Percentiles rank a stretch among this genome's conserved stretches.
These are phyloP conservation scores for Numenius phaeopus DNA, from an alignment of 2,797 vertebrate genomes.

Conservation along the genomic window DNA sequence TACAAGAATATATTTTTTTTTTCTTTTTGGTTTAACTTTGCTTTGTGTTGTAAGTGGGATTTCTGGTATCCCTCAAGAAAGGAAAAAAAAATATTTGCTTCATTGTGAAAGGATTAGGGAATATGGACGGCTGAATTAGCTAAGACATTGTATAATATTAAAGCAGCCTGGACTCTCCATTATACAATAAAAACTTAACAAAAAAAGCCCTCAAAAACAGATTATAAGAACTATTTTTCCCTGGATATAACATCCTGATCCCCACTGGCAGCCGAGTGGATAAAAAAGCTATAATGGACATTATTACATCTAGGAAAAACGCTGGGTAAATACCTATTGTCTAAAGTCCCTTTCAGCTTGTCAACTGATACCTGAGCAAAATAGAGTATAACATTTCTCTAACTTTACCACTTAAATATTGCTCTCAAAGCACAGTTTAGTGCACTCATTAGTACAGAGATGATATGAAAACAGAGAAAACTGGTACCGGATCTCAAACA, in stretches of 20 bases:
- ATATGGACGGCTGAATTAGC: not conserved
- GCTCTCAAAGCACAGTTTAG: not conserved
- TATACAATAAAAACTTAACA: not conserved
- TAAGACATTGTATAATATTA: not conserved
- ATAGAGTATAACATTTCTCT: not conserved
- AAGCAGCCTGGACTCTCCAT: not conserved
- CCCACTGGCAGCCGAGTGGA: not conserved
- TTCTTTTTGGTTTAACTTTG: not conserved
- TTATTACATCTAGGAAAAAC: not conserved
- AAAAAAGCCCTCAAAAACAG: slow-evolving; percentile 5
- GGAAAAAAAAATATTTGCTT: not conserved
- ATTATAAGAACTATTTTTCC: not conserved
- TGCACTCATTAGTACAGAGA: not conserved
- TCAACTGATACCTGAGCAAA: not conserved
- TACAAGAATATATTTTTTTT: too few relatives aligned
- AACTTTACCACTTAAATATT: not conserved
- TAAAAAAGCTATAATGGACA: not conserved
- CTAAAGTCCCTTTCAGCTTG: not conserved
- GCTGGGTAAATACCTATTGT: not conserved
- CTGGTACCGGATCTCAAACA: not conserved
- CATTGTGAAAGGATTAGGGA: not conserved
- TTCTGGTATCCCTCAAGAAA: not conserved
- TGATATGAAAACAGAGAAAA: accelerated
- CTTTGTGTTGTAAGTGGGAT: not conserved
- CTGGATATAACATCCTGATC: not conserved